Conservation (phyloP, 2,888 invertebrate genomes). For the Ormia ochracea region DNA sequence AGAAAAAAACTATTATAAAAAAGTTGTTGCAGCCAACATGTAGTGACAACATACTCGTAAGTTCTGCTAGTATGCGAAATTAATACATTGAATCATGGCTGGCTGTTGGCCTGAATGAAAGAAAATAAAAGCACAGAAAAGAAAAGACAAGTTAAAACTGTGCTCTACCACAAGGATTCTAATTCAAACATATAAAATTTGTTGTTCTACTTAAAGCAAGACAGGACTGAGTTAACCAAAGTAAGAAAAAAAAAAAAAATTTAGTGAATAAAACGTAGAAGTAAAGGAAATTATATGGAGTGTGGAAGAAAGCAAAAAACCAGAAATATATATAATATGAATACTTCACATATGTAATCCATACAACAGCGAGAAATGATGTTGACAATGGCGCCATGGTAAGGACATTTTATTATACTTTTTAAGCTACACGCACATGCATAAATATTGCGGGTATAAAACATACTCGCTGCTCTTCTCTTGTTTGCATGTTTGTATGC, state of each 20-base stretch:
- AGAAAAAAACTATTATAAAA: constrained; percentile 9
- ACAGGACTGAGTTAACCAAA: constrained; percentile 45
- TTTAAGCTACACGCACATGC: constrained; percentile 27
- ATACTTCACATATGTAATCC: constrained; percentile 58
- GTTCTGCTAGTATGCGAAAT: constrained; percentile 14
- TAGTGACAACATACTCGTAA: not conserved
- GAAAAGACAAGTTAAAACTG: constrained; percentile 25
- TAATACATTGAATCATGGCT: constrained; percentile 14
- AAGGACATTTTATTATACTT: constrained; percentile 37
- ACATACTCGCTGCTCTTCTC: not conserved
- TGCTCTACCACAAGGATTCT: constrained; percentile 35
- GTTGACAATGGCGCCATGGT: constrained; percentile 61
- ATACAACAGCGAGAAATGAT: constrained; percentile 61
- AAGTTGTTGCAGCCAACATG: not conserved
- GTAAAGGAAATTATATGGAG: not conserved
- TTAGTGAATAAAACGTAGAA: constrained; percentile 3
- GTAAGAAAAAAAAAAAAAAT: constrained; percentile 21
- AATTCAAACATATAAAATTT: constrained; percentile 38
- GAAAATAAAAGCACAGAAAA: too few relatives aligned
- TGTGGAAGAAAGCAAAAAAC: not conserved
- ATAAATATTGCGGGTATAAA: constrained; percentile 15
- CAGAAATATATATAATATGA: constrained; percentile 12
- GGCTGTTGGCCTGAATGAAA: constrained; percentile 10
- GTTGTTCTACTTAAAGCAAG: constrained; percentile 35
- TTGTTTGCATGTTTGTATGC: not conserved